Evolutionary conservation across 2,113 vertebrate genomes (phyloP), one percentile per base, ranked within the genome.

Genomic region (Mus spicilegus): DNA sequence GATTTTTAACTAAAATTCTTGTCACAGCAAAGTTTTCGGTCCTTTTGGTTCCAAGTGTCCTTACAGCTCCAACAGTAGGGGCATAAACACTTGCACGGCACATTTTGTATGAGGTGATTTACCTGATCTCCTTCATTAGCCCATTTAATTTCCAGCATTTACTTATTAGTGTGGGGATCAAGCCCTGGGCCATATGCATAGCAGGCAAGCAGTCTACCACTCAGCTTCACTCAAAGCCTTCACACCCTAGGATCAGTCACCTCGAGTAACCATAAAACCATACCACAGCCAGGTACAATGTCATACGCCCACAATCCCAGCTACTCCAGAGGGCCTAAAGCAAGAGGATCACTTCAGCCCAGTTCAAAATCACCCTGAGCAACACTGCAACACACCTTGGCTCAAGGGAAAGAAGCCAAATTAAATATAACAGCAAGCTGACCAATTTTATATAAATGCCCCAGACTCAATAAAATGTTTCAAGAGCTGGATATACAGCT

Each of bases 11-110:
- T 87, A 90, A 84, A 67, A 93, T 33, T 92, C 76, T 85, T 92
- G 72, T 51, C 80, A 92, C 8, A 61, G 56, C 80, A 2, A 16
- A 95, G 3, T 77, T 97, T 33, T 95, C 39, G 80, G 2, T 80
- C 89, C 72, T 95, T 94, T 51, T 95, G 33, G 20, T 88, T 95
- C 67, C 26, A 80, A 92, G n/a, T 10, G 14, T 92, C 93, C 70
- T 72, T 82, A 82, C 1, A 76, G 39, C 61, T 87, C 36, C n/a
- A 93, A 63, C 2, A 93, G 7, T 92, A 94, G 49, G 8, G 24
- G 58, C 46, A 84, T 20, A 85, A 95, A 75, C 42, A 95, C 39
- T n/a, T 88, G 22, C 16, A 63, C 26, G 5, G 85, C 76, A 91
- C 39, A 86, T 85, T 92, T 93, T 82, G 4, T 61, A 89, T n/a